Evolutionary conservation across 2,797 vertebrate genomes (phyloP).

Genomic region (Perodicticus potto): DNA sequence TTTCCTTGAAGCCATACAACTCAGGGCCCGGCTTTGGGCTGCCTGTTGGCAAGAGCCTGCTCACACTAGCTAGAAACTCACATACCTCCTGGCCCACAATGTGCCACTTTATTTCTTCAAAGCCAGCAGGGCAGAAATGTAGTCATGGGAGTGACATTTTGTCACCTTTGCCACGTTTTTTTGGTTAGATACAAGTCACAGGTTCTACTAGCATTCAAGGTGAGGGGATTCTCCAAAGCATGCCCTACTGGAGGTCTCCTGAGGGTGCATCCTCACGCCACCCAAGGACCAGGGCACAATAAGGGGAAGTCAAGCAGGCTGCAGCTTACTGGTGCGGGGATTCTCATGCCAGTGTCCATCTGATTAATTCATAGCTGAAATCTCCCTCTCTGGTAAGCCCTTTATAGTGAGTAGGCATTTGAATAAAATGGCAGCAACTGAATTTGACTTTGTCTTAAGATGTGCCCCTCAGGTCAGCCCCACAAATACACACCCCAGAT

Average conservation of each 20-base stretch:
- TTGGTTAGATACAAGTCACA: neutral
- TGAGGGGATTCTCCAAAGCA: neutral
- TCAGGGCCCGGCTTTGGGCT: neutral
- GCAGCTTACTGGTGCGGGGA: neutral
- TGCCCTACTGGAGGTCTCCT: neutral
- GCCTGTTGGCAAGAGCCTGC: neutral
- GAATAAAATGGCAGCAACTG: neutral
- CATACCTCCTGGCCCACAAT: neutral
- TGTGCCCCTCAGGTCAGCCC: neutral
- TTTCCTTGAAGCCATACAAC: neutral
- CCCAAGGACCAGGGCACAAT: neutral
- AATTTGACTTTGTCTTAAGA: neutral
- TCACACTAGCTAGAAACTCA: neutral
- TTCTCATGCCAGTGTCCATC: neutral
- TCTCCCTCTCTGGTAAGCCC: neutral
- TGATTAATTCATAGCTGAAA: neutral
- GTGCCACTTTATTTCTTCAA: neutral
- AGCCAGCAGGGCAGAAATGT: neutral
- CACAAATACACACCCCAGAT: neutral
- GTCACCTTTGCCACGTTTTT: neutral
- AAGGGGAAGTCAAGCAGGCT: neutral
- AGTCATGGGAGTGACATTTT: neutral
- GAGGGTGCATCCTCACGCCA: neutral
- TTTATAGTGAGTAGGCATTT: neutral
- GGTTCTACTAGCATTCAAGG: neutral